Percentiles rank a stretch among this genome's conserved stretches.
Conservation (phyloP, 2,888 invertebrate genomes). For the Adineta ricciae region DNA sequence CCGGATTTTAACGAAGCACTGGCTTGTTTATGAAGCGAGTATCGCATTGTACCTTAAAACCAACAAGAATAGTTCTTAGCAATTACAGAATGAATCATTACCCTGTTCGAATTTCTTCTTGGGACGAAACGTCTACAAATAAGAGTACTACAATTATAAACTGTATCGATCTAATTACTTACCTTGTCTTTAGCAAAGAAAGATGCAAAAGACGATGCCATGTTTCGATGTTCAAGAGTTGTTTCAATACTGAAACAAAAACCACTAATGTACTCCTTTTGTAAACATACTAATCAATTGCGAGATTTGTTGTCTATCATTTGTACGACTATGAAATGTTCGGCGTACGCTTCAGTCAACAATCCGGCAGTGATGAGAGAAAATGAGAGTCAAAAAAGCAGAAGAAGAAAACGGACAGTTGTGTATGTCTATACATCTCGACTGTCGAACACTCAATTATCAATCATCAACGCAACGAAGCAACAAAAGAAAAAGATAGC, state of each 20-base stretch:
- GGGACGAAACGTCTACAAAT: constrained; percentile 69
- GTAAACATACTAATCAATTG: not conserved
- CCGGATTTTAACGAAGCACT: constrained; percentile 80
- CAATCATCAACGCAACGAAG: not conserved
- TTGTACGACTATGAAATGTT: not conserved
- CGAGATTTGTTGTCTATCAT: not conserved
- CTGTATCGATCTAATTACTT: not conserved
- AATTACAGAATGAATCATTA: not conserved
- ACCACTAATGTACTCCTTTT: not conserved
- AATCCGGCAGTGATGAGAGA: not conserved
- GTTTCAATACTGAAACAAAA: not conserved
- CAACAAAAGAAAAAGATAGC: not conserved
- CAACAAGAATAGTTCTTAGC: too few species aligned
- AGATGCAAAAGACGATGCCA: not conserved
- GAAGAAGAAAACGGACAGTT: not conserved
- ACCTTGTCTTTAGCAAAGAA: constrained; percentile 35
- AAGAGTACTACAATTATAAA: not conserved
- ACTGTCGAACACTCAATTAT: not conserved
- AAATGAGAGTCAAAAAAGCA: not conserved
- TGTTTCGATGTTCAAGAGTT: not conserved
- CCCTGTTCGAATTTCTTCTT: constrained; percentile 77
- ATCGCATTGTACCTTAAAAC: constrained; percentile 59
- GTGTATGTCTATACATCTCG: not conserved
- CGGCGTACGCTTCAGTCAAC: not conserved
- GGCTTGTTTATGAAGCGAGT: constrained; percentile 77